Percentiles rank a stretch among this genome's conserved stretches.
phyloP scores from a whole-genome alignment of 2,888 invertebrate species.

The Cryptocephalus primarius region DNA sequence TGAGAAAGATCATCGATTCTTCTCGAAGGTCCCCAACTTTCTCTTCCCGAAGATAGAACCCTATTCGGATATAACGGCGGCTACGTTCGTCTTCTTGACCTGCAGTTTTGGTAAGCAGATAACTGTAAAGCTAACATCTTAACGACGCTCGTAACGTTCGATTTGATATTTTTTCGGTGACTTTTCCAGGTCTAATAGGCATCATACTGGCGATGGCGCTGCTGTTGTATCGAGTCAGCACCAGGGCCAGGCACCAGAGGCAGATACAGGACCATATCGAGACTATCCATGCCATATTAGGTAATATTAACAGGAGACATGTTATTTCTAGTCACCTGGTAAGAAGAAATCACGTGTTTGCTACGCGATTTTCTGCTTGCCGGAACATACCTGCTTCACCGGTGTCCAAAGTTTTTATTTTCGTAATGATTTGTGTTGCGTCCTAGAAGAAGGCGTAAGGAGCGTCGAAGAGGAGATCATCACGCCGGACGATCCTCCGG shows the following conservation, averaged over 20 bases:
- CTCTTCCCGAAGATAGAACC: slow-evolving; percentile 58
- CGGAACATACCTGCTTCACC: too few species aligned
- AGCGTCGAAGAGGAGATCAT: slow-evolving; percentile 37
- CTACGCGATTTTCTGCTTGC: too few species aligned
- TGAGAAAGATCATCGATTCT: slow-evolving; percentile 40
- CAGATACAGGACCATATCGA: slow-evolving; percentile 55
- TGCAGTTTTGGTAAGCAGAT: slow-evolving; percentile 43
- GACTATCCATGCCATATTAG: slow-evolving; percentile 56
- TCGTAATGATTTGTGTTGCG: neutral
- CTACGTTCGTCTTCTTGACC: slow-evolving; percentile 51
- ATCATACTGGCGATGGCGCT: slow-evolving; percentile 52
- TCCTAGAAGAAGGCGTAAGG: slow-evolving; percentile 25
- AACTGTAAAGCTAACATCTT: neutral
- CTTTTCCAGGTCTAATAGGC: slow-evolving; percentile 41
- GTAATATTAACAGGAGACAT: slow-evolving; percentile 27
- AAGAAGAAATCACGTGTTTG: too few species aligned
- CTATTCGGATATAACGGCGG: slow-evolving; percentile 54
- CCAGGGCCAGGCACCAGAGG: slow-evolving; percentile 48
- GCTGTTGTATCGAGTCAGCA: slow-evolving; percentile 51
- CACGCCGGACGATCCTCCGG: slow-evolving; percentile 52
- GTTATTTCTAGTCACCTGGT: too few species aligned
- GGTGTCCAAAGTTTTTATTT: too few species aligned
- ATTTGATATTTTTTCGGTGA: neutral
- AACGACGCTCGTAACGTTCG: neutral
- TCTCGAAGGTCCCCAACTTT: slow-evolving; percentile 58